Evolutionary conservation across 2,797 vertebrate genomes (phyloP).

Genomic region (Gallinago stenura): DNA sequence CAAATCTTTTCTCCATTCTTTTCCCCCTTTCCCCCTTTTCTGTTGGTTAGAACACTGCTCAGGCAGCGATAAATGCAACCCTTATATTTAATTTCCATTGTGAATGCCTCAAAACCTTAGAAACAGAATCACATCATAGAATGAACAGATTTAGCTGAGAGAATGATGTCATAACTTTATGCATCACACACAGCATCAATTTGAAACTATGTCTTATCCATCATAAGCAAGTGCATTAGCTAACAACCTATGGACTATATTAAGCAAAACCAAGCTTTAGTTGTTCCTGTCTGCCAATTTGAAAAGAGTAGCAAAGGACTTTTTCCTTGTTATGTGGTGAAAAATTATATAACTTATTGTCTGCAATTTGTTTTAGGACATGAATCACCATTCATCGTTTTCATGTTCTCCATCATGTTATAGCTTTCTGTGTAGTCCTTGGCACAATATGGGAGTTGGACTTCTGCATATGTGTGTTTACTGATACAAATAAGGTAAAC

Average conservation of each 20-base stretch:
- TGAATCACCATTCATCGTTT: not conserved
- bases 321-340: not conserved
- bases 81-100: not conserved
- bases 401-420: not conserved
- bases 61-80: not conserved
- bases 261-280: not conserved
- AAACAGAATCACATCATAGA: not conserved
- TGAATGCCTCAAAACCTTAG: not conserved
- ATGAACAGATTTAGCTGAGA: not conserved
- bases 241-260: not conserved
- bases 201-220: not conserved
- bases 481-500: not conserved
- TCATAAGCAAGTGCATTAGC: not conserved
- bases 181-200: not conserved
- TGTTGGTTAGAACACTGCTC: not conserved
- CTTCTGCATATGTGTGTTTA: not conserved
- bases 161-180: not conserved
- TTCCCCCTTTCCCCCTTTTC: not conserved
- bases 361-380: not conserved
- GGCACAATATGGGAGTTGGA: not conserved
- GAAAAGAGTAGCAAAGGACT: not conserved
- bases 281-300: not conserved
- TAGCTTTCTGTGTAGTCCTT: not conserved
- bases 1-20: not conserved
- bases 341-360: not conserved